Percentiles rank a stretch among this genome's conserved stretches.
Conservation (phyloP, 2,888 invertebrate genomes). For the Erpobdella octoculata region DNA sequence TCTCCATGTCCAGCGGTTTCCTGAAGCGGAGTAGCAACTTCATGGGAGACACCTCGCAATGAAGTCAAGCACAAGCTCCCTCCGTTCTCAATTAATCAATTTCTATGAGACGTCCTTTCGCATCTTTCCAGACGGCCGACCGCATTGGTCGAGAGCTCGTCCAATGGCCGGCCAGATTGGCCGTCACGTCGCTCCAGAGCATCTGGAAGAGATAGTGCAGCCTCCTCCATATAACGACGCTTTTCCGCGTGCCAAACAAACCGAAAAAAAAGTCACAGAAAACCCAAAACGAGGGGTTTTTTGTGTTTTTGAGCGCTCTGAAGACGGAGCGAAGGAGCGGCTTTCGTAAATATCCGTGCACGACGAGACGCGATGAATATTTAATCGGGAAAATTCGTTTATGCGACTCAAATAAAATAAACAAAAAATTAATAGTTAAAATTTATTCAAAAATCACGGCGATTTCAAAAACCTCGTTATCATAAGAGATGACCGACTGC, state of each 20-base stretch:
- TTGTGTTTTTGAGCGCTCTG: too few relatives aligned
- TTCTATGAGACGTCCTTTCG: conserved; percentile 18
- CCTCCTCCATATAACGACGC: background rate
- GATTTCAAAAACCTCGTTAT: too few relatives aligned
- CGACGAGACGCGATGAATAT: too few relatives aligned
- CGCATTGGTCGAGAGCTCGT: conserved; percentile 12
- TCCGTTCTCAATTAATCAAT: conserved; percentile 27
- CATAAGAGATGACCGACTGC: conserved; percentile 10
- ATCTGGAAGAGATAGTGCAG: background rate
- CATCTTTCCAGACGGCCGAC: conserved; percentile 11
- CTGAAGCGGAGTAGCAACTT: background rate
- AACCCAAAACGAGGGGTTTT: too few relatives aligned
- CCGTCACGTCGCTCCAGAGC: background rate
- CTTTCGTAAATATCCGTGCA: too few relatives aligned
- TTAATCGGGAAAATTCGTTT: too few relatives aligned
- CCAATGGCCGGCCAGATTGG: conserved; percentile 15
- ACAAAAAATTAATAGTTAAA: too few relatives aligned
- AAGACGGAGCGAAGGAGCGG: too few relatives aligned
- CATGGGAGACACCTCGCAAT: conserved; percentile 12
- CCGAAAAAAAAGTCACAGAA: background rate
- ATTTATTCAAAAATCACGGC: too few relatives aligned
- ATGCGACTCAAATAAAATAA: too few relatives aligned
- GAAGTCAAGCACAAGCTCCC: conserved; percentile 6
- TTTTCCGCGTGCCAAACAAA: background rate
- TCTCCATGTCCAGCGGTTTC: background rate